Percentiles rank a stretch among this genome's conserved stretches.
phyloP scores from a whole-genome alignment of 1,140 invertebrate genomes.

The Leguminivora glycinivorella region DNA sequence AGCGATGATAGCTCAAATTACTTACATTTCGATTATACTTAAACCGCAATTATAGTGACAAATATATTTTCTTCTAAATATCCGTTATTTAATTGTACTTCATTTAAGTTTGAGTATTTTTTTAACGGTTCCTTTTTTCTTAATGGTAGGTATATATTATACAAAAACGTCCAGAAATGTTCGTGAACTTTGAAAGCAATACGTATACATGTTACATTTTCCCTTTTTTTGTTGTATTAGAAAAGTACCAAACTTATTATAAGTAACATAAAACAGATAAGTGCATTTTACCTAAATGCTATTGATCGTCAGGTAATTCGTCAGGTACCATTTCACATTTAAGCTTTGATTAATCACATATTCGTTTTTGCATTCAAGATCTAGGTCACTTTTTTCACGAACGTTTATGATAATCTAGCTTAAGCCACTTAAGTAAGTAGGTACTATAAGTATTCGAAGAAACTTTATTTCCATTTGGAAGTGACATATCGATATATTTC shows the following conservation, averaged over 20 bases:
- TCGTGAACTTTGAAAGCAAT: too few relatives aligned
- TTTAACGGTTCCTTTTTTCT: too few relatives aligned
- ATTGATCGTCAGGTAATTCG: background rate
- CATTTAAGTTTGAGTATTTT: too few relatives aligned
- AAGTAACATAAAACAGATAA: background rate
- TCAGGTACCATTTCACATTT: background rate
- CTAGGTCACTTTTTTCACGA: background rate
- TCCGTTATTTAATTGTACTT: too few relatives aligned
- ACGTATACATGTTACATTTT: too few relatives aligned
- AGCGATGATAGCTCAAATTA: background rate
- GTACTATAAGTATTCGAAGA: background rate
- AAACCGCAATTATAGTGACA: too few relatives aligned
- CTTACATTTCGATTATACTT: too few relatives aligned
- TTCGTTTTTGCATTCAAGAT: slow-evolving; percentile 6
- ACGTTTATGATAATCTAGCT: background rate
- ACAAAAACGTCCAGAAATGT: too few relatives aligned
- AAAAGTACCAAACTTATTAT: background rate
- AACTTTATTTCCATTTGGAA: slow-evolving; percentile 30
- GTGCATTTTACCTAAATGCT: background rate
- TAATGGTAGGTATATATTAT: too few relatives aligned
- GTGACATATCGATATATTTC: background rate
- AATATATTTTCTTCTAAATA: too few relatives aligned
- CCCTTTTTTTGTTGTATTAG: too few relatives aligned
- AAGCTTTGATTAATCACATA: slow-evolving; percentile 1
- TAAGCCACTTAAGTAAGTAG: background rate